Evolutionary conservation across 2,888 invertebrate species (phyloP).

Genomic region (Nematopogon swammerdamellus): DNA sequence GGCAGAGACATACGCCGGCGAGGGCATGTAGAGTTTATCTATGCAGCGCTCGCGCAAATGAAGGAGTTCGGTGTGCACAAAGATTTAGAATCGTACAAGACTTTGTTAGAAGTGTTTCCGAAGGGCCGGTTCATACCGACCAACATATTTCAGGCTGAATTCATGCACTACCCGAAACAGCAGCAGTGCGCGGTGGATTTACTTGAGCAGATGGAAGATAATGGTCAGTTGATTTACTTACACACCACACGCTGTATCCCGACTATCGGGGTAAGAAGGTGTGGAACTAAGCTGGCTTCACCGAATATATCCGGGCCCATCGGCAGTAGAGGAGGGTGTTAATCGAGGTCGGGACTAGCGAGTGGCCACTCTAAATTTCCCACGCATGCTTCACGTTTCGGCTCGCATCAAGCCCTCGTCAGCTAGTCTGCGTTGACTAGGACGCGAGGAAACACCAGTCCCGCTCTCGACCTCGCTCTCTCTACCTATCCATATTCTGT

Average conservation of each 20-base stretch:
- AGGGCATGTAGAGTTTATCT: constrained; percentile 94
- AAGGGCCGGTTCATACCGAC: constrained; percentile 83
- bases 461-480: too few species aligned
- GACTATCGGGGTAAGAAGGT: too few species aligned
- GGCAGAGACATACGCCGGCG: constrained; percentile 65
- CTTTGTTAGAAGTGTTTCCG: constrained; percentile 80
- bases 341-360: too few species aligned
- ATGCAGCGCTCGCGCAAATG: constrained; percentile 84
- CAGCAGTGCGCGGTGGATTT: constrained; percentile 91
- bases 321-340: too few species aligned
- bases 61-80: constrained; percentile 84
- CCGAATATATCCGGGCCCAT: too few species aligned
- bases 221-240: constrained; percentile 61
- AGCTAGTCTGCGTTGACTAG: too few species aligned
- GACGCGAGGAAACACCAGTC: too few species aligned
- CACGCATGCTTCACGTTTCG: not conserved
- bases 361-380: too few species aligned
- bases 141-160: constrained; percentile 82
- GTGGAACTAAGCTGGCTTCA: too few species aligned
- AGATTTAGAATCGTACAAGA: constrained; percentile 84
- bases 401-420: too few species aligned
- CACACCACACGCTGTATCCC: too few species aligned
- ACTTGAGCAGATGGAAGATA: constrained; percentile 92
- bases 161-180: constrained; percentile 93
- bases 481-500: too few species aligned